Percentiles rank a stretch among this genome's conserved stretches.
These are phyloP conservation scores for Jacana jacana DNA, from an alignment of 2,113 vertebrate genomes.

Conservation along the genomic window DNA sequence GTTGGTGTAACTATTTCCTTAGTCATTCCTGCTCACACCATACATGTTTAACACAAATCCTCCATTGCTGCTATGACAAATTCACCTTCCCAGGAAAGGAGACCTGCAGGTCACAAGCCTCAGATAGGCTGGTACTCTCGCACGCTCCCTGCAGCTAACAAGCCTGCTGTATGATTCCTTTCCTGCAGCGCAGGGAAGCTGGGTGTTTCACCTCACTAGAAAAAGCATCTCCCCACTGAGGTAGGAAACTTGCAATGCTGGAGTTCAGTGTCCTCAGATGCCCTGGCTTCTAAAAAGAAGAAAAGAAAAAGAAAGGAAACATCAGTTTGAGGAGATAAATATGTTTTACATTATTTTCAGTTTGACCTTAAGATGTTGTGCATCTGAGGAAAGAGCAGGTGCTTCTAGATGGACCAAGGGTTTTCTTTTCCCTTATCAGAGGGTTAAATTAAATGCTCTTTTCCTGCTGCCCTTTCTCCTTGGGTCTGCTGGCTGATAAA, in stretches of 20 bases:
- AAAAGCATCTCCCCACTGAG: neutral
- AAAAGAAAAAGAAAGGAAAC: constrained; percentile 8
- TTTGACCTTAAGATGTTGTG: constrained; percentile 71
- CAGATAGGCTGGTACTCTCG: neutral
- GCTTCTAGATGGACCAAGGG: constrained; percentile 29
- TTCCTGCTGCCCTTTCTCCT: neutral
- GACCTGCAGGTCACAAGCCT: neutral
- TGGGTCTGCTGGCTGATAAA: constrained; percentile 22
- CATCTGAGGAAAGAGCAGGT: constrained; percentile 55
- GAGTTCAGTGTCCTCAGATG: constrained; percentile 4
- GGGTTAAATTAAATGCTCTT: constrained; percentile 67
- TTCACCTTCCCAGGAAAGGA: neutral
- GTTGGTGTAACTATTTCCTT: neutral
- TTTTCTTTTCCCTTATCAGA: constrained; percentile 69
- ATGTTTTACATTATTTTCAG: constrained; percentile 66
- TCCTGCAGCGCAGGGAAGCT: neutral
- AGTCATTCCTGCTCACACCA: neutral
- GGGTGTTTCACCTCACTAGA: neutral
- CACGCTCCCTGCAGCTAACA: neutral
- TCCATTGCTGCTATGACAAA: neutral
- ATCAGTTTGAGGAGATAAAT: constrained; percentile 56
- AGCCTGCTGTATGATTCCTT: neutral
- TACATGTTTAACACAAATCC: neutral
- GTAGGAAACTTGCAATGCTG: neutral
- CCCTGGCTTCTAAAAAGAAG: constrained; percentile 37